Evolutionary conservation across 2,888 invertebrate genomes (phyloP), one percentile per base, ranked within the genome.

Genomic region (Azorinus chamasolen): DNA sequence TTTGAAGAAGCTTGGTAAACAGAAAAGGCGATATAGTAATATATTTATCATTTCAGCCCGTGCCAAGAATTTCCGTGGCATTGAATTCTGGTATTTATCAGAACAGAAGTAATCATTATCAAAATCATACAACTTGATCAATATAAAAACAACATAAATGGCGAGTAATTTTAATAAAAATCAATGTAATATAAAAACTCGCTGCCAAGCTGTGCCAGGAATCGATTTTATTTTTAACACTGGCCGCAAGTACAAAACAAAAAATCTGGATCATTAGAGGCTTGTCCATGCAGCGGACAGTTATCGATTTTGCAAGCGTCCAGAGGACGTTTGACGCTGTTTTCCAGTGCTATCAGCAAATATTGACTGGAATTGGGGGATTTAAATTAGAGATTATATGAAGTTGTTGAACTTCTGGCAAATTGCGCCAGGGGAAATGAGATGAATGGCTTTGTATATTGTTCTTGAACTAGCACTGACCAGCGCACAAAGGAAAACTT

Each of bases 321-420:
- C 66, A 58, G 61, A 27, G 45, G 32, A 69, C n/a, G 16, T 69
- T 68, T 68, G 58, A 69, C 53, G 46, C 43, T 61, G 61, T 54
- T 32, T 59, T 37, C n/a, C 37, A 32, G 12, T 22, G 61, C 69
- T 43, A 69, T 69, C 61, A 69, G 53, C 45, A 69, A 69, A 69
- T 46, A 61, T 20, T 39, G 53, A 32, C 59, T 41, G 53, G 48
- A 45, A 53, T 61, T 39, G 53, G 37, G 22, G 61, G 69, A 69
- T 59, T 69, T 69, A 61, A 69, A 69, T 61, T 53, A 45, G 61
- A 61, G 69, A 69, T 54, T 59, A 57, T 69, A 69, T 22, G 12
- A 20, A 12, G 50, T 50, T 55, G 50, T 66, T 66, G 48, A 66
- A 66, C 39, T 57, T 32, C 39, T 39, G 48, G 41, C 65, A 66